Evolutionary conservation across 2,113 vertebrate species (phyloP).

Genomic region (Tautogolabrus adspersus): DNA sequence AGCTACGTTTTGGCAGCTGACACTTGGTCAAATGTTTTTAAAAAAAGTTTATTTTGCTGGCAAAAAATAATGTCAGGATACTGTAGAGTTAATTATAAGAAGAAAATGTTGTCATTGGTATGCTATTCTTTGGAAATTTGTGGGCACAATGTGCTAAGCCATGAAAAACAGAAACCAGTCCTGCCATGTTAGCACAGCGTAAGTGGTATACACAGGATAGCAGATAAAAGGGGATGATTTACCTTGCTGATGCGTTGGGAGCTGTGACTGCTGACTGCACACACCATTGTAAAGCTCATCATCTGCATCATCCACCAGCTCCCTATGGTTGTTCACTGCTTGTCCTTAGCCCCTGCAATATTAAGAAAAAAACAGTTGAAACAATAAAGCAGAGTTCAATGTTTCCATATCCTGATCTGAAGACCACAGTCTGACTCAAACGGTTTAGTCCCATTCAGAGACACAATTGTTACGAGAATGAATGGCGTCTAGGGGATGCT

Average conservation of each 20-base stretch:
- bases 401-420: background rate
- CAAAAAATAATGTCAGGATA: background rate
- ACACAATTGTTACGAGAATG: too few species aligned
- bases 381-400: background rate
- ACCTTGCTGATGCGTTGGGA: constrained; percentile 4
- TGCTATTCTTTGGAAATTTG: background rate
- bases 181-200: background rate
- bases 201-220: background rate
- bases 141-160: background rate
- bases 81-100: background rate
- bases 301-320: constrained; percentile 7
- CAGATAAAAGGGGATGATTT: constrained; percentile 18
- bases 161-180: background rate
- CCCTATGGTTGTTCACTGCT: background rate
- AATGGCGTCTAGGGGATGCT: too few species aligned
- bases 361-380: constrained; percentile 23
- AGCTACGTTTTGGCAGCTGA: background rate
- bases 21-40: background rate
- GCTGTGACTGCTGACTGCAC: background rate
- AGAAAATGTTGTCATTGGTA: background rate
- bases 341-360: background rate
- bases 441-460: too few species aligned
- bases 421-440: background rate
- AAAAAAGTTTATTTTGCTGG: background rate
- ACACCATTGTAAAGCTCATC: background rate